phyloP scores from a whole-genome alignment of 2,888 invertebrate species.

The Frankliniella intonsa region DNA sequence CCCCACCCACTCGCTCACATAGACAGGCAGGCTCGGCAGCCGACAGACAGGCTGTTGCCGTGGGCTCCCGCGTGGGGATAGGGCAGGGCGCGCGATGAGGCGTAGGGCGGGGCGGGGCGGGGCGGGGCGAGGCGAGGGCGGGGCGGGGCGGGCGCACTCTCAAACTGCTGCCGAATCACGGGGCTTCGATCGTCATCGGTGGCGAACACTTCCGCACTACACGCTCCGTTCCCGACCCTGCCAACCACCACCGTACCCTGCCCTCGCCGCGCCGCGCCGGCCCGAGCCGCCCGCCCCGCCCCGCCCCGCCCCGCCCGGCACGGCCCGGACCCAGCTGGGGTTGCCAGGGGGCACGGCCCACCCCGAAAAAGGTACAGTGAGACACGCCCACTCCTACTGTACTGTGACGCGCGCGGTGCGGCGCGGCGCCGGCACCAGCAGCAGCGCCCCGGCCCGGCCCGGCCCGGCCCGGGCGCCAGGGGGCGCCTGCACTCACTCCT shows the following conservation, averaged over 20 bases:
- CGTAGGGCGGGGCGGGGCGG: neutral
- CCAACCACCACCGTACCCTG: neutral
- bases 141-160: neutral
- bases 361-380: neutral
- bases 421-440: neutral
- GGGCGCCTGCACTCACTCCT: neutral
- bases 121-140: neutral
- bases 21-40: neutral
- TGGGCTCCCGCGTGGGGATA: no score
- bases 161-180: neutral
- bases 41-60: neutral
- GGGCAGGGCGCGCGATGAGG: neutral
- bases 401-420: neutral
- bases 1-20: neutral
- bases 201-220: neutral
- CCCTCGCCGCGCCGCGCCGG: neutral
- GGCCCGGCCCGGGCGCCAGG: neutral
- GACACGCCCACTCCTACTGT: neutral
- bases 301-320: neutral
- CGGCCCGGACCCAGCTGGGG: neutral
- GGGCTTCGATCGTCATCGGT: neutral
- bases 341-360: neutral
- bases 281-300: neutral
- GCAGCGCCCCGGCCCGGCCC: neutral
- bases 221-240: neutral